Conservation (phyloP, 2,797 vertebrate species). For the Crocidura indochinensis region DNA sequence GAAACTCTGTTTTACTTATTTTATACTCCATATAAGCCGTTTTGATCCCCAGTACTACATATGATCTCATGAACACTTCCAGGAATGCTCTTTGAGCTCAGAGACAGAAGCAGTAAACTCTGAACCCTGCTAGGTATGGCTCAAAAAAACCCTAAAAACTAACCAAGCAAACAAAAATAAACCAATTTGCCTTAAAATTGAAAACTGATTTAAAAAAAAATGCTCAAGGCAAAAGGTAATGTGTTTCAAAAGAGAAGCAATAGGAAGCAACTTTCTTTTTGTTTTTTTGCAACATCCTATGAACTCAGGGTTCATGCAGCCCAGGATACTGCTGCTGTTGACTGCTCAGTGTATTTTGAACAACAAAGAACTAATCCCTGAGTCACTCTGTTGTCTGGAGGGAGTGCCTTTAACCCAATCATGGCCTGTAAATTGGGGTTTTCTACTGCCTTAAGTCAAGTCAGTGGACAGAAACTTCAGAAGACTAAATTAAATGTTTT, state of each 20-base stretch:
- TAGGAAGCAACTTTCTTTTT: conserved; percentile 55
- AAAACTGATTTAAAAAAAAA: conserved; percentile 65
- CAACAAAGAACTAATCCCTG: background rate
- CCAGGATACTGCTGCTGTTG: conserved; percentile 52
- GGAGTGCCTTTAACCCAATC: background rate
- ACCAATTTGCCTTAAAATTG: conserved; percentile 69
- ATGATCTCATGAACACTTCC: too few relatives aligned
- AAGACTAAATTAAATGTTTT: background rate
- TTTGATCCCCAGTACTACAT: too few relatives aligned
- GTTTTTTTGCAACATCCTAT: conserved; percentile 74
- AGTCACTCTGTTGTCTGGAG: background rate
- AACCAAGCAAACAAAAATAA: too few relatives aligned
- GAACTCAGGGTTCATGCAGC: conserved; percentile 1
- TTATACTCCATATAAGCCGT: too few relatives aligned
- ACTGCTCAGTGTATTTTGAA: background rate
- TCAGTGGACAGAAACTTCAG: conserved; percentile 10
- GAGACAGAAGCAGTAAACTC: too few relatives aligned
- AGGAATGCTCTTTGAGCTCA: too few relatives aligned
- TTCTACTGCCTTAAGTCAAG: background rate
- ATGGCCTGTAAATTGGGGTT: conserved; percentile 34
- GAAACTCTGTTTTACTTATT: too few relatives aligned
- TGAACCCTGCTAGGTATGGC: too few relatives aligned
- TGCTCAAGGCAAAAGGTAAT: conserved; percentile 36
- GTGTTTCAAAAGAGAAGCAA: conserved; percentile 75
- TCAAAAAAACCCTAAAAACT: too few relatives aligned